Percentiles rank a stretch among this genome's conserved stretches.
Evolutionary conservation across 2,113 vertebrate genomes (phyloP).

Genomic region (Nyctibius bracteatus): DNA sequence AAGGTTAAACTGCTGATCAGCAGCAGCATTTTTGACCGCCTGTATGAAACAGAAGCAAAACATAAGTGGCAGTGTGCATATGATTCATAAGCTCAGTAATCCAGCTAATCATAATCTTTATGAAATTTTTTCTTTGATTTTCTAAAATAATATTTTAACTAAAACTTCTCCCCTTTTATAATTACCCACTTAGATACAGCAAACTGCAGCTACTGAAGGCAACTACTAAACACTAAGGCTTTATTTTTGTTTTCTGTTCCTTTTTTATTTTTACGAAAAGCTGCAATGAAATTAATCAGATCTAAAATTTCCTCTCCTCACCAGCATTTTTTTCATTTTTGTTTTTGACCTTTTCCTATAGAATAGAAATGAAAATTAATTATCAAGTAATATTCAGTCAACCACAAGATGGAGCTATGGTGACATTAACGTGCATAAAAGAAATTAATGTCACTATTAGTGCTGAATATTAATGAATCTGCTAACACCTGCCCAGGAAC

Average conservation of each 20-base stretch:
- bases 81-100: not conserved
- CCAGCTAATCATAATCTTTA: not conserved
- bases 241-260: not conserved
- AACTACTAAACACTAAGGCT: not conserved
- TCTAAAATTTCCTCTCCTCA: not conserved
- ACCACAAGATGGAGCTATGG: conserved; percentile 47
- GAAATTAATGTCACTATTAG: not conserved
- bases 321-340: not conserved
- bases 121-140: not conserved
- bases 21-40: conserved; percentile 12
- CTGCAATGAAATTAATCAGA: not conserved
- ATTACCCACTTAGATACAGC: not conserved
- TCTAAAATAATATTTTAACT: not conserved
- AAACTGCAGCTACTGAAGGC: not conserved
- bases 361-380: not conserved
- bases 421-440: not conserved
- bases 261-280: not conserved
- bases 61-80: not conserved
- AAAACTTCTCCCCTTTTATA: not conserved
- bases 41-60: conserved; percentile 42
- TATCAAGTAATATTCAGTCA: not conserved
- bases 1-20: conserved; percentile 42
- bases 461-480: not conserved
- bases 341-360: not conserved
- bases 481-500: not conserved